Base-by-base conservation (phyloP, 2,113 vertebrate genomes). In the Cryptomyrus ogoouensis region DNA sequence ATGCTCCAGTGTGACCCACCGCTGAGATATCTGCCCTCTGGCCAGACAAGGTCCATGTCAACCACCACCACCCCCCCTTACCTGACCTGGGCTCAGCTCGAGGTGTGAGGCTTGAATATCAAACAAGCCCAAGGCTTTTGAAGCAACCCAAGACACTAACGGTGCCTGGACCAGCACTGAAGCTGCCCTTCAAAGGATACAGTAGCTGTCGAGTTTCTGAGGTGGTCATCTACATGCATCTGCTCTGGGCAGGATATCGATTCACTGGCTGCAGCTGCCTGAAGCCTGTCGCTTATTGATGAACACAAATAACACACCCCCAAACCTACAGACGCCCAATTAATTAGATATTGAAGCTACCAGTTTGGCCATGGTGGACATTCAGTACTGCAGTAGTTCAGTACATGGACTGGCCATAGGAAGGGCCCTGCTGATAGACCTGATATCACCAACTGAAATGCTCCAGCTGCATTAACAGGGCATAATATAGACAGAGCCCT, bases 131-230 rank as follows among this genome's bases (percentile, higher is more conserved):
- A 3, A 56, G 85, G 92, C 91, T 95, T 96, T 96, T 96, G 96
- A 96, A 95, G 96, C 96, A 93, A 93, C 94, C 93, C 93, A 94
- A 95, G 96, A 96, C 94, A 96, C 95, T 96, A 96, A 96, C 95
- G 95, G 91, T 94, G 95, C 96, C 96, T 96, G 95, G 94, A 94
- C 95, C 95, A 96, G 94, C 92, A 93, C 89, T 93, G 95, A 95
- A 94, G 94, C 92, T 94, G 94, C 94, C 92, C 95, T 96, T 96
- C 96, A 96, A 96, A 96, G 96, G 50, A 93, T 95, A 96, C 95
- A 95, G 96, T 96, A 96, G 95, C 95, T 90, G 47, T 91, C 90
- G 92, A 93, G 21, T 9, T 91, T 91, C 89, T 80, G 89, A 92
- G 62, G 21, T 12, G 93, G 92, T 95, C 96, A 96, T 95, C 96